phyloP scores from a whole-genome alignment of 2,797 vertebrate genomes.

The Catharus ustulatus region DNA sequence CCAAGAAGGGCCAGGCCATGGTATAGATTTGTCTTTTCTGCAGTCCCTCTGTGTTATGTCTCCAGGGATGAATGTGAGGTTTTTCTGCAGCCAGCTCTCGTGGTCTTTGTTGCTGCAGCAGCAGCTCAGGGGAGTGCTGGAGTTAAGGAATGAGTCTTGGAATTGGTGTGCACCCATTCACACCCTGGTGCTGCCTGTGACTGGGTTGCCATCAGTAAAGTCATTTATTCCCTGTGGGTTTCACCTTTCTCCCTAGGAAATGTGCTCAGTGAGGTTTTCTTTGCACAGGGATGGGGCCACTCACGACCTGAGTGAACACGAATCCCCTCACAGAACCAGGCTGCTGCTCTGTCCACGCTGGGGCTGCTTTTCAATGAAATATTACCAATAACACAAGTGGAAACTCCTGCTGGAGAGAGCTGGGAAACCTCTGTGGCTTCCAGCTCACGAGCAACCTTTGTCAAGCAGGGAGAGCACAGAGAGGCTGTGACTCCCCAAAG shows the following conservation, averaged over 20 bases:
- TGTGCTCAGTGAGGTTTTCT: not conserved
- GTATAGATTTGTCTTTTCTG: not conserved
- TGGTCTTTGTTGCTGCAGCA: not conserved
- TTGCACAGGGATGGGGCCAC: not conserved
- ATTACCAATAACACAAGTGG: not conserved
- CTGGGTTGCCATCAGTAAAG: not conserved
- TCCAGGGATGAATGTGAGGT: not conserved
- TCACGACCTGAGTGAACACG: fast-evolving
- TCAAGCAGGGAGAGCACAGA: not conserved
- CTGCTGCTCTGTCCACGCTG: not conserved
- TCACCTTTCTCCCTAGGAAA: not conserved
- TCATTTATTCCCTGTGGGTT: not conserved
- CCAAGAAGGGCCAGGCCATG: not conserved
- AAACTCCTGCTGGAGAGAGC: not conserved
- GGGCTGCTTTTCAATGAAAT: not conserved
- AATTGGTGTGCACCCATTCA: fast-evolving
- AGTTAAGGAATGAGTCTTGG: not conserved
- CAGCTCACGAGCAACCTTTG: not conserved
- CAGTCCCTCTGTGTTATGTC: not conserved
- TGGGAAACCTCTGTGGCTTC: not conserved
- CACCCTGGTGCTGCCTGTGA: not conserved
- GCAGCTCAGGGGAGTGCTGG: not conserved
- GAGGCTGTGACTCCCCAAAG: constrained; percentile 31
- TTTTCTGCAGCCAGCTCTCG: not conserved
- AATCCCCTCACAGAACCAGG: not conserved